Conservation (phyloP, 2,888 invertebrate species). For the Bhutanitis thaidina region DNA sequence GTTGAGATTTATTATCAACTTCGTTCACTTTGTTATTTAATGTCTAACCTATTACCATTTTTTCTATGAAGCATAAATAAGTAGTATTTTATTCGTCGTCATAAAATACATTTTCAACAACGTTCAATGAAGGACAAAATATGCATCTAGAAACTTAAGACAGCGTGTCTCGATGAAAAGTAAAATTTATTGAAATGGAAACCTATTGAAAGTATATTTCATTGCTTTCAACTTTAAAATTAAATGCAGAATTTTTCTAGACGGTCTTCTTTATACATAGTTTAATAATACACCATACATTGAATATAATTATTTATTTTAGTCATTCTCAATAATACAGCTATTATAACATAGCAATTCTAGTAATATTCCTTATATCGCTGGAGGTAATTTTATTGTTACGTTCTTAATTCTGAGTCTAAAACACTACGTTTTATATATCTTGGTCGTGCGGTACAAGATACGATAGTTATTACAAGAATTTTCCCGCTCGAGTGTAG, state of each 20-base stretch:
- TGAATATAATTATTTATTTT: no score
- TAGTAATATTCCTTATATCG: background rate
- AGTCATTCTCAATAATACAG: no score
- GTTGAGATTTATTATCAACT: no score
- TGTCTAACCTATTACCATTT: no score
- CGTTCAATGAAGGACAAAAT: slow-evolving; percentile 1
- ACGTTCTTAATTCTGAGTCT: slow-evolving; percentile 7
- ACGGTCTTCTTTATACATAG: no score
- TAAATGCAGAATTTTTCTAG: slow-evolving; percentile 1
- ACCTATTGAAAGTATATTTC: slow-evolving; percentile 9
- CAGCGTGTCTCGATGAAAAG: background rate
- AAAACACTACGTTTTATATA: slow-evolving; percentile 9
- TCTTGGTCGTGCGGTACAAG: slow-evolving; percentile 10
- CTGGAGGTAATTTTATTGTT: slow-evolving; percentile 8
- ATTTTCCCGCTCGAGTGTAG: slow-evolving; percentile 3
- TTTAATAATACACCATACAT: no score
- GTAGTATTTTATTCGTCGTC: no score
- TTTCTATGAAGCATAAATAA: no score
- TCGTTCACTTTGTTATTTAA: no score
- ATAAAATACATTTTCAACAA: background rate
- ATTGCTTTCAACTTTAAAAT: slow-evolving; percentile 12
- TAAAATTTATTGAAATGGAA: slow-evolving; percentile 12
- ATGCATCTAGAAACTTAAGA: slow-evolving; percentile 9
- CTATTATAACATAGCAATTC: no score
- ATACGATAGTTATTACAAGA: slow-evolving; percentile 13